phyloP scores from a whole-genome alignment of 2,113 vertebrate species.

The Hemibates koningsi region DNA sequence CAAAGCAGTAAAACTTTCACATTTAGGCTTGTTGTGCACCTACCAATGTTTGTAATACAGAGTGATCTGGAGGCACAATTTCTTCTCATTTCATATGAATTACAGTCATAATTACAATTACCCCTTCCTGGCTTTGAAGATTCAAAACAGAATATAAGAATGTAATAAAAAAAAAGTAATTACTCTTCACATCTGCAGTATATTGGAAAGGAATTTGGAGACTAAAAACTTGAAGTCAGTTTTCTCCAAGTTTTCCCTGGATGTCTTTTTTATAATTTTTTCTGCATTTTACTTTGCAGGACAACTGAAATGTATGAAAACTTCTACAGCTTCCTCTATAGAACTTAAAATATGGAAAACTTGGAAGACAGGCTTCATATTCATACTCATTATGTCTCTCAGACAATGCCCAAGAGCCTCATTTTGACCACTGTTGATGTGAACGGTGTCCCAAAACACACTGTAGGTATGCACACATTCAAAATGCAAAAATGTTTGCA shows the following conservation, averaged over 20 bases:
- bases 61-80: not conserved
- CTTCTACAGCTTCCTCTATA: not conserved
- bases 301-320: not conserved
- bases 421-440: slow-evolving; percentile 52
- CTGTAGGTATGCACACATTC: not conserved
- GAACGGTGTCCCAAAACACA: slow-evolving; percentile 4
- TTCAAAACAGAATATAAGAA: not conserved
- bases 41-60: not conserved
- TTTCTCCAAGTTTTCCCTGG: not conserved
- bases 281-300: not conserved
- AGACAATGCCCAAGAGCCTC: slow-evolving; percentile 61
- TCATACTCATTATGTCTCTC: slow-evolving; percentile 51
- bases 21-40: not conserved
- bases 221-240: not conserved
- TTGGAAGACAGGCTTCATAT: slow-evolving; percentile 21
- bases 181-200: not conserved
- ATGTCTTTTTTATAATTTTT: not conserved
- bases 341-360: slow-evolving; percentile 4
- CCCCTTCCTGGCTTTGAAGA: not conserved
- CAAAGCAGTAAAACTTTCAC: not conserved
- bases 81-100: not conserved
- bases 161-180: not conserved
- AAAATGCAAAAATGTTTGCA: slow-evolving; percentile 18
- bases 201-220: not conserved
- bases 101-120: not conserved